Conservation (phyloP, 2,113 vertebrate species). For the Pituophis catenifer region DNA sequence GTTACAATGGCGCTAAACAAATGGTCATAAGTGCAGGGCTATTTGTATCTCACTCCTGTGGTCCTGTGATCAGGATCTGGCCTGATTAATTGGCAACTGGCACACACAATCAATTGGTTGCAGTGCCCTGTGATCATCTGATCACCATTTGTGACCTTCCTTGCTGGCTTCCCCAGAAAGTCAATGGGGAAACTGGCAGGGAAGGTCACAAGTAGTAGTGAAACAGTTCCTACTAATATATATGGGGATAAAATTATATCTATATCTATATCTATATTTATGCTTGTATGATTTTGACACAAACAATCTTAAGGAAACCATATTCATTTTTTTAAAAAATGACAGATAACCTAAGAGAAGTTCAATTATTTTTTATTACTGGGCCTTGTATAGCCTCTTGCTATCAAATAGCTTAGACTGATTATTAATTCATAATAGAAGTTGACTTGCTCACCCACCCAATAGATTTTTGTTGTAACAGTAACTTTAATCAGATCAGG, state of each 20-base stretch:
- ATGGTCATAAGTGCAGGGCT: neutral
- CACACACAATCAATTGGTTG: neutral
- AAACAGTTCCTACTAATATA: neutral
- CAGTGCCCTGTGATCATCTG: neutral
- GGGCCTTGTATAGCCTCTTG: neutral
- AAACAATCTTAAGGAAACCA: neutral
- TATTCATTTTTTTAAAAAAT: neutral
- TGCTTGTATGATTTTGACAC: neutral
- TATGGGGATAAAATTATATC: neutral
- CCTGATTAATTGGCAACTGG: neutral
- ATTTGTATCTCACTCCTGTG: neutral
- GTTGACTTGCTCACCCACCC: conserved; percentile 21
- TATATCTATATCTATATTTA: neutral
- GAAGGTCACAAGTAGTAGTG: neutral
- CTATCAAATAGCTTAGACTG: neutral
- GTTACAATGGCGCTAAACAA: too few species aligned
- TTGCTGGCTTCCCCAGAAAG: neutral
- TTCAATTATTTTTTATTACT: neutral
- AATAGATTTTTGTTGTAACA: conserved; percentile 23
- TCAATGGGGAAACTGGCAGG: neutral
- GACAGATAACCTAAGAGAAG: neutral
- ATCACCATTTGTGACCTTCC: neutral
- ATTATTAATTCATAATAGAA: conserved; percentile 26
- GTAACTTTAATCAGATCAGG: neutral
- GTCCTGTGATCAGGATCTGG: neutral